Evolutionary conservation across 2,888 invertebrate species (phyloP), one percentile per base, ranked within the genome.

Genomic region (Papilio protenor): DNA sequence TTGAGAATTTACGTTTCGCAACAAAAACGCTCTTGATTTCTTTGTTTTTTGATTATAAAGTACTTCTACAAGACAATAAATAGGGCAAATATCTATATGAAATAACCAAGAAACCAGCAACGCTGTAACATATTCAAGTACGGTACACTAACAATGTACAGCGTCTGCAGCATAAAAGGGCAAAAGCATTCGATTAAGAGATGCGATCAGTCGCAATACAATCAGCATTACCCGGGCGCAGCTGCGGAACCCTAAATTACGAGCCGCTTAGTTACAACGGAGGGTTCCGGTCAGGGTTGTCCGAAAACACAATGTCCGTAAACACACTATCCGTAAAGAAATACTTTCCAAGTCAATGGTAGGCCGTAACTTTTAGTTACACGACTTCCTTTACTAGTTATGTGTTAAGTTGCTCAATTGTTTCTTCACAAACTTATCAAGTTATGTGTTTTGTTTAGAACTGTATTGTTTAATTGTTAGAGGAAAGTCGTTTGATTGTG

Each of bases 221-320:
- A 94, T 94, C 93, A 93, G 89, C 92, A 91, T 94, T 92, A 93
- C 89, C 87, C 87, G 89, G 85, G 90, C 84, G 87, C 94, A 94
- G 94, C 92, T 94, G 94, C 84, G 89, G 89, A 88, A 87, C 90
- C 90, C 92, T 92, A 92, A 93, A 92, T 92, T 93, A 93, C 91
- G 89, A 85, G 86, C 82, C 90, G 88, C 89, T 92, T 90, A 87
- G 87, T 86, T 85, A 87, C 85, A 88, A 87, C 88, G 88, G 90
- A 91, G 93, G 93, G 91, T 88, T 87, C 89, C 85, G 82, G 83
- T 85, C 83, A 85, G 78, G 79, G 80, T 74, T 77, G 79, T 71
- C 71, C 59, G 69, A 18, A 57, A 64, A 27, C 40, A 79, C 49
- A 79, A 55, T 66, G 14, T 57, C 16, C 45, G 71, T 21, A 64